A percentile compares a stretch with the other conserved stretches of the same genome.
phyloP scores from a whole-genome alignment of 2,113 vertebrate species.

The Rousettus leschenaultii region DNA sequence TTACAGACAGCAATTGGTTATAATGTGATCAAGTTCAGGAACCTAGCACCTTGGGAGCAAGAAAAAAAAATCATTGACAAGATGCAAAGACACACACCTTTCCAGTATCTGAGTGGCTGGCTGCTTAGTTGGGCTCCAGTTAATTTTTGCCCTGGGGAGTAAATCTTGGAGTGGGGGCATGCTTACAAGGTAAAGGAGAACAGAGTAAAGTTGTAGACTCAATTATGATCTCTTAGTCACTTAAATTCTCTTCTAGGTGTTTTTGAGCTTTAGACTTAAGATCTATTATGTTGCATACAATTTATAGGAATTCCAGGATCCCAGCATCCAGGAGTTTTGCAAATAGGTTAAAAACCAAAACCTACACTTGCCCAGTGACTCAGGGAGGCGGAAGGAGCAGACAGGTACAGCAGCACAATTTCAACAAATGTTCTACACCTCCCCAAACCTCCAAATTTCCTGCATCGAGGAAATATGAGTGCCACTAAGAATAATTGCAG shows the following conservation, averaged over 20 bases:
- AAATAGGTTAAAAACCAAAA: not conserved
- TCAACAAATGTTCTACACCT: not conserved
- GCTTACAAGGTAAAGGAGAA: not conserved
- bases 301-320: not conserved
- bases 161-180: not conserved
- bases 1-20: conserved; percentile 28
- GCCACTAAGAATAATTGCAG: not conserved
- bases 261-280: not conserved
- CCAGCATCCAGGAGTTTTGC: not conserved
- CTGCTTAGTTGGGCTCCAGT: not conserved
- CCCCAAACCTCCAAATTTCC: not conserved
- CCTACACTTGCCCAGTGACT: not conserved
- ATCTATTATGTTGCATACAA: not conserved
- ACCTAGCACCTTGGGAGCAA: not conserved
- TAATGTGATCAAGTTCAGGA: conserved; percentile 33
- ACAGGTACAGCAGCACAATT: not conserved
- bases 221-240: not conserved
- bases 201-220: not conserved
- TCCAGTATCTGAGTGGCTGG: not conserved
- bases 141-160: not conserved
- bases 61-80: not conserved
- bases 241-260: not conserved
- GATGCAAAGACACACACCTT: not conserved
- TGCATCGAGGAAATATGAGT: not conserved
- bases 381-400: not conserved